Conservation (phyloP, 2,797 vertebrate species). For the Molossus alvarezi region DNA sequence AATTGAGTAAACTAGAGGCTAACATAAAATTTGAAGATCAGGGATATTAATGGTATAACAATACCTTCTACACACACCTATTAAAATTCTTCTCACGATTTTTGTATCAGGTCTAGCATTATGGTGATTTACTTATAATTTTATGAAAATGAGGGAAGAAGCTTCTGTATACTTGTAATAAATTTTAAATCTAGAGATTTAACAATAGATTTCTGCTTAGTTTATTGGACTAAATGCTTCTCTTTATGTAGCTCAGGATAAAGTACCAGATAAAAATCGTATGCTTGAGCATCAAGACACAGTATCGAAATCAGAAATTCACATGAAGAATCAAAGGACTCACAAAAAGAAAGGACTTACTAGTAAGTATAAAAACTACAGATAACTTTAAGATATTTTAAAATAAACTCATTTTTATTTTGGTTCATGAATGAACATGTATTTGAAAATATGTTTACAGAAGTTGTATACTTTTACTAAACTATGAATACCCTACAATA, state of each 20-base stretch:
- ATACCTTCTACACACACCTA: not conserved
- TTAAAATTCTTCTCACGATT: not conserved
- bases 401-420: slow-evolving; percentile 38
- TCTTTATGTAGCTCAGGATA: slow-evolving; percentile 33
- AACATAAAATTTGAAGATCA: slow-evolving; percentile 27
- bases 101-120: not conserved
- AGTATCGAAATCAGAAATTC: slow-evolving; percentile 3
- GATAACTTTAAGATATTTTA: slow-evolving; percentile 37
- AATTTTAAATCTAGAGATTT: slow-evolving; percentile 45
- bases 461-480: not conserved
- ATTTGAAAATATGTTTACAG: not conserved
- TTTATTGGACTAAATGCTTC: not conserved
- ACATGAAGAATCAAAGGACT: not conserved
- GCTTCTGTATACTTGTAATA: not conserved
- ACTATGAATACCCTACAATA: not conserved
- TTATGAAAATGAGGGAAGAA: not conserved
- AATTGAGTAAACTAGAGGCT: not conserved
- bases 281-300: not conserved
- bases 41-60: not conserved
- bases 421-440: not conserved
- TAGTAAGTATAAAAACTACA: slow-evolving; percentile 56
- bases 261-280: not conserved
- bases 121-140: not conserved
- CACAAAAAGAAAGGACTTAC: not conserved
- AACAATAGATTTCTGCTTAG: not conserved